phyloP scores from a whole-genome alignment of 2,113 vertebrate genomes.

The Carassius auratus region DNA sequence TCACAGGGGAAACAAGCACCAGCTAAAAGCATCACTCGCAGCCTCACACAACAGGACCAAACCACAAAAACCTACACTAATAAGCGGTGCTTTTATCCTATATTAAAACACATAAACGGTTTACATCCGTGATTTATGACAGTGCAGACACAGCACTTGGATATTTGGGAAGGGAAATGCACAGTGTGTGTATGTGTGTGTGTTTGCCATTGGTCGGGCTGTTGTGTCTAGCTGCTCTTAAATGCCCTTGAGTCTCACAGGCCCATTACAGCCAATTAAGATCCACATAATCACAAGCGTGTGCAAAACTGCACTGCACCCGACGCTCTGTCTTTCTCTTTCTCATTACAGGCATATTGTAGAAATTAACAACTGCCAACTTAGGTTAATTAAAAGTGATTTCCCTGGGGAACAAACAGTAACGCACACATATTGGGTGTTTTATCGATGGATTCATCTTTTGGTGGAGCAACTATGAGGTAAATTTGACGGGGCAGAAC shows the following conservation, averaged over 20 bases:
- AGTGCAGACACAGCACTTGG: neutral
- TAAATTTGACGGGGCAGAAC: slow-evolving; percentile 8
- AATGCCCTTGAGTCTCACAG: slow-evolving; percentile 51
- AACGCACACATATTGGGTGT: slow-evolving; percentile 8
- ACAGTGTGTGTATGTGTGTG: neutral
- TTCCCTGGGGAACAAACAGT: slow-evolving; percentile 55
- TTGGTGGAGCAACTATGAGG: slow-evolving; percentile 10
- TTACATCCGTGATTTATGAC: slow-evolving; percentile 12
- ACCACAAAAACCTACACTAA: slow-evolving; percentile 33
- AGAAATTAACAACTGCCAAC: slow-evolving; percentile 59
- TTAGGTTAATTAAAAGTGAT: slow-evolving; percentile 63
- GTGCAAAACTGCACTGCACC: slow-evolving; percentile 40
- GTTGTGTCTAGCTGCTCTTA: slow-evolving; percentile 30
- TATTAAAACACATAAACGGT: slow-evolving; percentile 9
- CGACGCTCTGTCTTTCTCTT: slow-evolving; percentile 26
- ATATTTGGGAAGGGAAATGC: neutral
- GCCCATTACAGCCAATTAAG: slow-evolving; percentile 61
- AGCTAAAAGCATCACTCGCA: slow-evolving; percentile 28
- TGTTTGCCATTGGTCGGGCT: slow-evolving; percentile 4
- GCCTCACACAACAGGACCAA: slow-evolving; percentile 37
- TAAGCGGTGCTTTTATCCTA: slow-evolving; percentile 7
- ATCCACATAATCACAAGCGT: slow-evolving; percentile 30
- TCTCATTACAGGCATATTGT: slow-evolving; percentile 59
- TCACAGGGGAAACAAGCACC: slow-evolving; percentile 38
- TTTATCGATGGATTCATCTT: slow-evolving; percentile 34